Conservation (phyloP, 2,797 vertebrate genomes). For the Eremophila alpestris region DNA sequence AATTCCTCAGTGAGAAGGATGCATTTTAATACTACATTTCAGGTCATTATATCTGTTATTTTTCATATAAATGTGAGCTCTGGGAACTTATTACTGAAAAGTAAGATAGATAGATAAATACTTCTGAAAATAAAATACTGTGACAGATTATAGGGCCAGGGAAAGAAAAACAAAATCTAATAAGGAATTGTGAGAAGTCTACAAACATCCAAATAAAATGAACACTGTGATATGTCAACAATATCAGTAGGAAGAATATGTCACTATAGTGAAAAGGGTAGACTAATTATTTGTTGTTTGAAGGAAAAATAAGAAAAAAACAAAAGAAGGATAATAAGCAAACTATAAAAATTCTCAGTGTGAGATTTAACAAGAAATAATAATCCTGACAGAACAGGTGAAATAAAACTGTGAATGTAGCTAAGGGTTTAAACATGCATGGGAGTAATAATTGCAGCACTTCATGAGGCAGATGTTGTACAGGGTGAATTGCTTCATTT, state of each 20-base stretch:
- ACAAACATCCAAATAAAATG: not conserved
- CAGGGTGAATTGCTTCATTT: not conserved
- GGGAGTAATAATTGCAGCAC: not conserved
- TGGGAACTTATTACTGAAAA: constrained; percentile 9
- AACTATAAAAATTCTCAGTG: not conserved
- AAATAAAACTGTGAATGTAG: not conserved
- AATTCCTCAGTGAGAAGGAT: not conserved
- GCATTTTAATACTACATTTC: not conserved
- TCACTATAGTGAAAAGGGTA: not conserved
- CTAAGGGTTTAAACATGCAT: not conserved
- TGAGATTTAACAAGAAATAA: not conserved
- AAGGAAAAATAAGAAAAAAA: not conserved
- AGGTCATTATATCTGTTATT: not conserved
- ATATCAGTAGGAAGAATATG: not conserved
- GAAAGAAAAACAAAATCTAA: not conserved
- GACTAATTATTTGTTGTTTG: not conserved
- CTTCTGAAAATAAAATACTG: not conserved
- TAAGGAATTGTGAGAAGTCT: not conserved
- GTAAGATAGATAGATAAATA: not conserved
- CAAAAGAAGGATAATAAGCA: not conserved
- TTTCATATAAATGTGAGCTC: not conserved
- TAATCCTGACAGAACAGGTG: not conserved
- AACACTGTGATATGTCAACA: not conserved
- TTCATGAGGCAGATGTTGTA: not conserved
- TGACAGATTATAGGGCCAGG: not conserved